These are phyloP conservation scores for Microcebus tavaratra DNA, from an alignment of 2,113 vertebrate species.

Conservation along the genomic window DNA sequence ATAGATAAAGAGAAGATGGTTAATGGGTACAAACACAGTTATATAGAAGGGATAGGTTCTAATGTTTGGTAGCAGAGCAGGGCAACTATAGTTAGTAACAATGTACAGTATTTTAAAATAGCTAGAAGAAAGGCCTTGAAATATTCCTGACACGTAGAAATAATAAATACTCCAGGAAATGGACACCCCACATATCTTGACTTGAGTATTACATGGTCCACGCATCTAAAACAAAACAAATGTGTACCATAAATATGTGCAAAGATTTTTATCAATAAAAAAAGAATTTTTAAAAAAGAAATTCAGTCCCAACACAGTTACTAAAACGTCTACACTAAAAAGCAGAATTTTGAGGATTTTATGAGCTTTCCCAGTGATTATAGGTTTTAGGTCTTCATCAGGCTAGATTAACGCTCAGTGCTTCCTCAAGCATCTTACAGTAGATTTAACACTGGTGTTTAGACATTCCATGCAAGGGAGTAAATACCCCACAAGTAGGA, in stretches of 20 bases:
- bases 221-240: background rate
- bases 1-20: background rate
- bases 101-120: background rate
- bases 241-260: background rate
- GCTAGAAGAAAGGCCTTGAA: background rate
- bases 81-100: background rate
- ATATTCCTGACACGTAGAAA: background rate
- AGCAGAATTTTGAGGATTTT: background rate
- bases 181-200: background rate
- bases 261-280: background rate
- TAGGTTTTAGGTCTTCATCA: background rate
- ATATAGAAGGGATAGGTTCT: background rate
- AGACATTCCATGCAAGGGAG: background rate
- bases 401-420: background rate
- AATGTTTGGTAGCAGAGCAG: background rate
- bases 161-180: background rate
- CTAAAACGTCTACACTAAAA: background rate
- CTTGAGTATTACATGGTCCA: background rate
- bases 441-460: background rate
- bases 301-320: background rate
- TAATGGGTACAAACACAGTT: background rate
- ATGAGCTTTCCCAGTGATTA: background rate
- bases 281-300: background rate
- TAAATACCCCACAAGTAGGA: background rate
- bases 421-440: background rate